Conservation (phyloP, 2,797 vertebrate species). For the Sarcophilus harrisii region DNA sequence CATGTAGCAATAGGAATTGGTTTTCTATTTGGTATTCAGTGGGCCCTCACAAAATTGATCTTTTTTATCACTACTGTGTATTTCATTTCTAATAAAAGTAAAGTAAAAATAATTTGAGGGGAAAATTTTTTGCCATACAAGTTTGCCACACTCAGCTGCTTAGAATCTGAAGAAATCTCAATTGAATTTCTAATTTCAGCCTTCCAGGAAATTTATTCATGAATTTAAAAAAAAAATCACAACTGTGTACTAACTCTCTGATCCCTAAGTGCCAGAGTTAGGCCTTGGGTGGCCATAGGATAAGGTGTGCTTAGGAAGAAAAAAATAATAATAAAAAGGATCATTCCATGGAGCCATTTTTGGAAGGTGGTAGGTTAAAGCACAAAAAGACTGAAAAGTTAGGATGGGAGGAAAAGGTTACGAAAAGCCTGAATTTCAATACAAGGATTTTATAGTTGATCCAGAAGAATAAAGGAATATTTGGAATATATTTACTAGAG, state of each 20-base stretch:
- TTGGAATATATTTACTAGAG: not conserved
- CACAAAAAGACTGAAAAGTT: not conserved
- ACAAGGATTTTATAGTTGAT: not conserved
- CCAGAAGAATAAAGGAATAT: not conserved
- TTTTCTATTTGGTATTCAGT: constrained; percentile 46
- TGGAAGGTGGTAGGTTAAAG: not conserved
- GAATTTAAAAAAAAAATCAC: not conserved
- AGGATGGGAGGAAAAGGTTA: not conserved
- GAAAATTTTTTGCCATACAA: constrained; percentile 19
- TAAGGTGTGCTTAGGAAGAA: not conserved
- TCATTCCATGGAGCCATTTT: not conserved
- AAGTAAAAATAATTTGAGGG: not conserved
- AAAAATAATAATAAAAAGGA: not conserved
- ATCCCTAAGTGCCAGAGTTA: not conserved
- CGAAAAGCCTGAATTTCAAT: not conserved
- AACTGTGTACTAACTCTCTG: not conserved
- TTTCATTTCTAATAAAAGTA: constrained; percentile 39
- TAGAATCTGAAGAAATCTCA: not conserved
- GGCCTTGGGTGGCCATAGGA: not conserved
- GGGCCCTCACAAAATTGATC: constrained; percentile 2
- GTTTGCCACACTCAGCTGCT: constrained; percentile 18
- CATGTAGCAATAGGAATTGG: constrained; percentile 10
- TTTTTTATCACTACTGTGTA: not conserved
- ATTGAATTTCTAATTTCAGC: constrained; percentile 40
- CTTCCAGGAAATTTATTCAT: not conserved